A percentile compares a stretch with the other conserved stretches of the same genome.
phyloP scores from a whole-genome alignment of 2,797 vertebrate genomes.

The Pantherophis alleghaniensis region DNA sequence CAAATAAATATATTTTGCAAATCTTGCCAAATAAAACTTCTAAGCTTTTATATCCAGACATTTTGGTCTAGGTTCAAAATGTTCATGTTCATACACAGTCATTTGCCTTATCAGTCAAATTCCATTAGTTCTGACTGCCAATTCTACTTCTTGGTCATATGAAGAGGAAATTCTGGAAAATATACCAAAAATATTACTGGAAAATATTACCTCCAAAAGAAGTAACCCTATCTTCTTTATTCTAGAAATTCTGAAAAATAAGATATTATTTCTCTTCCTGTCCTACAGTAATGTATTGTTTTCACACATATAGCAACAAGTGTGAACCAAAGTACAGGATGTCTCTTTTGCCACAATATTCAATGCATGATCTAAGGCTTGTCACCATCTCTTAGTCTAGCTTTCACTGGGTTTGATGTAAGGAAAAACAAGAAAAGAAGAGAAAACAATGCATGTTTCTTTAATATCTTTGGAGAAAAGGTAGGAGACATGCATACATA shows the following conservation, averaged over 20 bases:
- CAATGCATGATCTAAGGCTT: not conserved
- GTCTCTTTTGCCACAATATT: not conserved
- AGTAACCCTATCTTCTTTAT: not conserved
- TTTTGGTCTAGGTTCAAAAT: not conserved
- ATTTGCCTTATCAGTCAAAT: not conserved
- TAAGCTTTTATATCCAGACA: not conserved
- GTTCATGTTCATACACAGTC: not conserved
- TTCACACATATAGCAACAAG: not conserved
- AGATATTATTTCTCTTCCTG: not conserved
- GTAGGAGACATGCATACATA: not conserved
- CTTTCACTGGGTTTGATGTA: not conserved
- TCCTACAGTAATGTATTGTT: not conserved
- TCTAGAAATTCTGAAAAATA: not conserved
- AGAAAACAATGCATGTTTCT: not conserved
- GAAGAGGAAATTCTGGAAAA: not conserved
- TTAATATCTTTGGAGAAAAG: not conserved
- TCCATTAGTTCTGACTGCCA: not conserved
- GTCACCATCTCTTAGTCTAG: not conserved
- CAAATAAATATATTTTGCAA: not conserved
- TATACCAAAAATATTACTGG: no score
- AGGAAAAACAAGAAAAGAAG: not conserved
- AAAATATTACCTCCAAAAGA: not conserved
- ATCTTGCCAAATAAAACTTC: not conserved
- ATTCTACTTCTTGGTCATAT: not conserved
- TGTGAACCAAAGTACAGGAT: not conserved